Evolutionary conservation across 2,797 vertebrate species (phyloP).

Genomic region (Enteromius radiatus): DNA sequence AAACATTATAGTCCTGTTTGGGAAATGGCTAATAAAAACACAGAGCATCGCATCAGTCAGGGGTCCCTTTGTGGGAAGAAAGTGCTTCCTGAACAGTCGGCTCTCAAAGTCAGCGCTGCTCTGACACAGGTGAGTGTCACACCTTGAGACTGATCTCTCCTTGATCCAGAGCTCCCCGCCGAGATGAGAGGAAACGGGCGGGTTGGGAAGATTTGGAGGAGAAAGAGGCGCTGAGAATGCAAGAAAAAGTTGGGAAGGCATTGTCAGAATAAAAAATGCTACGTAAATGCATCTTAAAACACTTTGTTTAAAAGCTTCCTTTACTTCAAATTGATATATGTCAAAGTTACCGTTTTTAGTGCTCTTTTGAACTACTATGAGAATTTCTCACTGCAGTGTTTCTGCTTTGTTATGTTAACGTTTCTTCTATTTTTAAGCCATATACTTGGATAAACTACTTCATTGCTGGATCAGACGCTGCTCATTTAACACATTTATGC

Average conservation of each 20-base stretch:
- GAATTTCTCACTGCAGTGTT: background rate
- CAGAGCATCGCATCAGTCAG: slow-evolving; percentile 40
- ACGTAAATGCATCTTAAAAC: slow-evolving; percentile 8
- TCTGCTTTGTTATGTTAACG: background rate
- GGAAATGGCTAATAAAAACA: slow-evolving; percentile 26
- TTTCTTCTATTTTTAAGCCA: slow-evolving; percentile 21
- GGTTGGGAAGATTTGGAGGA: background rate
- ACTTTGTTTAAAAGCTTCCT: background rate
- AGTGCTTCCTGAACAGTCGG: slow-evolving; percentile 21
- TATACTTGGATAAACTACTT: background rate
- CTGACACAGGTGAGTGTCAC: slow-evolving; percentile 45
- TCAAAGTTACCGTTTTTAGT: background rate
- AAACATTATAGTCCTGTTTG: slow-evolving; percentile 1
- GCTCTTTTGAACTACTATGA: background rate
- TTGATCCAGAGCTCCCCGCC: slow-evolving; percentile 14
- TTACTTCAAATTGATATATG: background rate
- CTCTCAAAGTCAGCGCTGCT: slow-evolving; percentile 17
- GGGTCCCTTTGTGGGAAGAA: slow-evolving; percentile 23
- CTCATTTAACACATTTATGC: background rate
- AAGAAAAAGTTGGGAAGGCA: background rate
- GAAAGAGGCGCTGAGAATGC: background rate
- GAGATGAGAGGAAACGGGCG: slow-evolving; percentile 17
- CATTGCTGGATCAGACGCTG: background rate
- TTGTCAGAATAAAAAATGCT: slow-evolving; percentile 14
- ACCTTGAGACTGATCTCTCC: slow-evolving; percentile 22